Percentiles rank a stretch among this genome's conserved stretches.
Evolutionary conservation across 2,888 invertebrate species (phyloP).

Genomic region (Drosophila aldrichi): DNA sequence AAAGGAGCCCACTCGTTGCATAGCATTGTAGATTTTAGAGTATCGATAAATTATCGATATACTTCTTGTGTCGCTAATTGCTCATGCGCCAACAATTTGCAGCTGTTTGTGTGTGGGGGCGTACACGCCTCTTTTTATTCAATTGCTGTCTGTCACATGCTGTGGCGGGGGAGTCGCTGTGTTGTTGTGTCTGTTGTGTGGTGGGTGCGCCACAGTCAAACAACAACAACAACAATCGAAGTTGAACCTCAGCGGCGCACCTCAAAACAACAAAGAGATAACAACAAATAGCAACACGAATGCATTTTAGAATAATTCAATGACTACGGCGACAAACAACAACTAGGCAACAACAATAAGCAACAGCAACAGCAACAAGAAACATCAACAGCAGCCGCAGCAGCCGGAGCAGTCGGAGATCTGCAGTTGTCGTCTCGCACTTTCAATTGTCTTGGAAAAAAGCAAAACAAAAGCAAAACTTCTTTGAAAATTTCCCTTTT

Average conservation of each 20-base stretch:
- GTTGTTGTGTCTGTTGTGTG: slow-evolving; percentile 8
- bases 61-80: background rate
- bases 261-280: slow-evolving; percentile 27
- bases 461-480: slow-evolving; percentile 31
- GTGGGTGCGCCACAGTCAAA: slow-evolving; percentile 54
- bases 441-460: slow-evolving; percentile 66
- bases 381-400: slow-evolving; percentile 18
- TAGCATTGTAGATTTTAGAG: too few relatives aligned
- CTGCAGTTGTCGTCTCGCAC: slow-evolving; percentile 57
- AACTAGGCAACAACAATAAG: slow-evolving; percentile 18
- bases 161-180: background rate
- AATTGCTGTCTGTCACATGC: background rate
- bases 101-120: background rate
- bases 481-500: slow-evolving; percentile 69
- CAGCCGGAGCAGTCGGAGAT: slow-evolving; percentile 6
- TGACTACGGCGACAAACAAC: slow-evolving; percentile 24
- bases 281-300: slow-evolving; percentile 49
- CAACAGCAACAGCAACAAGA: slow-evolving; percentile 1
- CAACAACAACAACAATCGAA: slow-evolving; percentile 16
- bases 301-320: slow-evolving; percentile 58
- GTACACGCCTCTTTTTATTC: slow-evolving; percentile 31
- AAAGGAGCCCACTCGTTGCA: too few relatives aligned
- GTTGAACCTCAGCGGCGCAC: slow-evolving; percentile 50
- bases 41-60: background rate
- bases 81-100: slow-evolving; percentile 1